Evolutionary conservation across 2,888 invertebrate species (phyloP), one percentile per base, ranked within the genome.

Genomic region (Tetragonula carbonaria): DNA sequence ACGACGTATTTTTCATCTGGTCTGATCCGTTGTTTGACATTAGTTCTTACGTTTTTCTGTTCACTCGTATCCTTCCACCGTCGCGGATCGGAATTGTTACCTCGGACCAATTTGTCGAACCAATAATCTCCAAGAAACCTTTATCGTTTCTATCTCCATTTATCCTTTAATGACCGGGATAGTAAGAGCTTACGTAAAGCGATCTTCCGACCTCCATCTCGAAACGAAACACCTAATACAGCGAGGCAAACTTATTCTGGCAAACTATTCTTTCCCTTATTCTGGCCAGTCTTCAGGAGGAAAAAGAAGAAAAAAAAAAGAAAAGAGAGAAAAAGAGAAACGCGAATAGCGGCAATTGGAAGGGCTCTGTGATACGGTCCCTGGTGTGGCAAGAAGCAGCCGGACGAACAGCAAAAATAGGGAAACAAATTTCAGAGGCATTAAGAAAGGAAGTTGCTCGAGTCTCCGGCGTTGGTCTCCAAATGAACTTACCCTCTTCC

Each of bases 361-460:
- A 71, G 28, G 70, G 16, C 18, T 70, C 51, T 28, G 2, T 53
- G 18, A 57, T n/a, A 50, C 50, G 65, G 28, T 45, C 55, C 70
- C 55, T 38, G 53, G 53, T 21, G 38, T 45, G 38, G 38, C 38
- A 45, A 45, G 38, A 1, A 45, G 8, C 55, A 45, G 65, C 2
- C 71, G 45, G 53, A 8, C 23, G 38, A 23, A 38, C 14, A 55
- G 28, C 21, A 23, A 55, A 53, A 67, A 74, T 11, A 8, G 28
- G 28, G 68, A 57, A 82, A 74, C 33, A 71, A 70, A 67, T 82
- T 68, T 82, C 23, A 4, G 23, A 11, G 63, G 50, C 63, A 70
- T 82, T 82, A 78, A 74, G 73, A 62, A 71, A 63, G 67, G 55
- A 77, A 73, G 72, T 81, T 55, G n/a, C 21, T 16, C 21, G 33